Conservation (phyloP, 2,888 invertebrate genomes). For the Holacanthella duospinosa region DNA sequence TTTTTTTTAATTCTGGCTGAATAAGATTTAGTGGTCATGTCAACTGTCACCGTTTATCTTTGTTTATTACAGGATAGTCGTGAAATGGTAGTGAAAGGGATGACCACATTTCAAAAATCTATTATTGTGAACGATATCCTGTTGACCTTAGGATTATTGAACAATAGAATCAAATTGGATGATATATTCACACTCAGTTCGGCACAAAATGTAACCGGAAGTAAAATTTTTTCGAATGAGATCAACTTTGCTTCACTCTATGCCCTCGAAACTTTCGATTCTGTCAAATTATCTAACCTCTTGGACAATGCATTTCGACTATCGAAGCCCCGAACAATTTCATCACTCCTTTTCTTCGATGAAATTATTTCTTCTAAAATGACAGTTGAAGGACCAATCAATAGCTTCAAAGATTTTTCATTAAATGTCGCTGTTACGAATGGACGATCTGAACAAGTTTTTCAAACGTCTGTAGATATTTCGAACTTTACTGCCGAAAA, state of each 20-base stretch:
- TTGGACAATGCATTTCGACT: constrained; percentile 17
- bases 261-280: constrained; percentile 14
- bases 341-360: constrained; percentile 16
- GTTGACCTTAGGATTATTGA: constrained; percentile 14
- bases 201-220: constrained; percentile 19
- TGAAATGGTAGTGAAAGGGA: constrained; percentile 11
- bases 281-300: constrained; percentile 8
- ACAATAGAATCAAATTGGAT: constrained; percentile 12
- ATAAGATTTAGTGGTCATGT: too few relatives aligned
- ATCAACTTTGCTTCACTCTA: constrained; percentile 15
- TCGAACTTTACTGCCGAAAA: too few relatives aligned
- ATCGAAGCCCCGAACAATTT: constrained; percentile 9
- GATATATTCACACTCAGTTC: constrained; percentile 18
- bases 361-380: constrained; percentile 12
- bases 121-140: constrained; percentile 12
- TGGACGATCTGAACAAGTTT: constrained; percentile 16
- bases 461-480: constrained; percentile 14
- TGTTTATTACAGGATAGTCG: constrained; percentile 4
- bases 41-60: neutral
- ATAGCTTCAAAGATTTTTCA: constrained; percentile 14
- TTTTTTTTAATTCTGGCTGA: too few relatives aligned
- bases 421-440: constrained; percentile 14
- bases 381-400: constrained; percentile 16
- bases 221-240: constrained; percentile 11
- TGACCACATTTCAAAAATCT: constrained; percentile 15